Evolutionary conservation across 1,140 invertebrate species (phyloP).

Genomic region (Sarcophaga peregrina): DNA sequence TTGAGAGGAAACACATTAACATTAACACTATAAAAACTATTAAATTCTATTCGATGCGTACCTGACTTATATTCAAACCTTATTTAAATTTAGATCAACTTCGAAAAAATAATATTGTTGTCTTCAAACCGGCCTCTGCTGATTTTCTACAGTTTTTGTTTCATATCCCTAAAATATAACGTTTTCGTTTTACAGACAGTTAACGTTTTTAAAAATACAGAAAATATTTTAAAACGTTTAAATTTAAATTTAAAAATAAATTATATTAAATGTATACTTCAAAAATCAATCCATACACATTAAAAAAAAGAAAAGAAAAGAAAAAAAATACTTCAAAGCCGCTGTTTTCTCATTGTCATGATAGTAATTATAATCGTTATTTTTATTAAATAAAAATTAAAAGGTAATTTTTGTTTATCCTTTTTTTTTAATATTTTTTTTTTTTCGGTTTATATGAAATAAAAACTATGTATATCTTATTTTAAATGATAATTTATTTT

Average conservation of each 20-base stretch:
- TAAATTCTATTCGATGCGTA: too few relatives aligned
- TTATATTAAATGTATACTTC: too few relatives aligned
- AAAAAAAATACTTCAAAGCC: not conserved
- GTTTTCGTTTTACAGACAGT: not conserved
- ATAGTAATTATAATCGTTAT: not conserved
- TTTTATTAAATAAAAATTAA: not conserved
- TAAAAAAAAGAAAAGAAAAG: not conserved
- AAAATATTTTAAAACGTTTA: not conserved
- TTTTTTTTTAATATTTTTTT: not conserved
- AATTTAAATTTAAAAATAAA: too few relatives aligned
- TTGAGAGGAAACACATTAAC: not conserved
- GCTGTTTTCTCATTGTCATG: not conserved
- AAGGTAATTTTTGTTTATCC: not conserved
- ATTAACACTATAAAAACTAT: too few relatives aligned
- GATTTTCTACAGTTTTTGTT: not conserved
- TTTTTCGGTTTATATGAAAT: not conserved
- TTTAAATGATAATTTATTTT: not conserved
- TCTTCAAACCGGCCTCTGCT: not conserved
- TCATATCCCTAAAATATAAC: not conserved
- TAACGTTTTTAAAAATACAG: not conserved
- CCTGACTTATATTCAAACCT: too few relatives aligned
- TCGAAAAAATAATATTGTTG: conserved; percentile 17
- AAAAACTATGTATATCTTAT: not conserved
- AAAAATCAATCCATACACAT: conserved; percentile 1
- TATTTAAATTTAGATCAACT: not conserved